Base-by-base conservation (phyloP, 2,113 vertebrate species). In the Entomyzon cyanotis region DNA sequence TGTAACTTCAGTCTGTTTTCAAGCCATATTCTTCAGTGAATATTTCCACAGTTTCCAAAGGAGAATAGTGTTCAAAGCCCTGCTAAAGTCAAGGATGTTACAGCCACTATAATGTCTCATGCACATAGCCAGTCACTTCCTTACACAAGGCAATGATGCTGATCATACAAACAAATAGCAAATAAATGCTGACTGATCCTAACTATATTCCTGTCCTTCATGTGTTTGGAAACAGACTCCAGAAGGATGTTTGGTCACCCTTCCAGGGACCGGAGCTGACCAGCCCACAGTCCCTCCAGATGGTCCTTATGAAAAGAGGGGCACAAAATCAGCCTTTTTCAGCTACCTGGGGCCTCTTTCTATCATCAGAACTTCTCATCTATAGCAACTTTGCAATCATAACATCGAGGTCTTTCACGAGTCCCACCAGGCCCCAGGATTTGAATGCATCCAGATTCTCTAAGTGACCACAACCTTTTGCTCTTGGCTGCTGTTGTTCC, bases 101-200 rank as follows among this genome's bases (percentile, higher is more conserved):
- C 21, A 62, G 50, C 18, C 46, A 39, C 46, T 20, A 2, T 3
- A 58, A 44, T 4, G 7, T 41, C 75, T 49, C 42, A 17, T 5
- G 37, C 28, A 47, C 0, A 0, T 0, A 33, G 33, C 7, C 69
- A 49, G 14, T 31, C 24, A 44, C 44, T 84, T 87, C 50, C 46
- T 53, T 19, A 17, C 4, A 28, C 31, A 41, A 49, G 28, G 41
- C 27, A 24, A 50, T 35, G 37, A 16, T 12, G 7, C 21, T 53
- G 31, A 53, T 39, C 16, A 63, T 4, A 39, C 8, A 84, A 39
- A 78, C 20, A 76, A 33, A 55, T 2, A 19, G 12, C 4, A 71
- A 76, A 68, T 63, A 59, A 53, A 31, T 35, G 15, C n/a, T 55
- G 33, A 20, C 25, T 78, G 21, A 18, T 79, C 23, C 17, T 17